Evolutionary conservation across 2,797 vertebrate genomes (phyloP).

Genomic region (Phalanger gymnotis): DNA sequence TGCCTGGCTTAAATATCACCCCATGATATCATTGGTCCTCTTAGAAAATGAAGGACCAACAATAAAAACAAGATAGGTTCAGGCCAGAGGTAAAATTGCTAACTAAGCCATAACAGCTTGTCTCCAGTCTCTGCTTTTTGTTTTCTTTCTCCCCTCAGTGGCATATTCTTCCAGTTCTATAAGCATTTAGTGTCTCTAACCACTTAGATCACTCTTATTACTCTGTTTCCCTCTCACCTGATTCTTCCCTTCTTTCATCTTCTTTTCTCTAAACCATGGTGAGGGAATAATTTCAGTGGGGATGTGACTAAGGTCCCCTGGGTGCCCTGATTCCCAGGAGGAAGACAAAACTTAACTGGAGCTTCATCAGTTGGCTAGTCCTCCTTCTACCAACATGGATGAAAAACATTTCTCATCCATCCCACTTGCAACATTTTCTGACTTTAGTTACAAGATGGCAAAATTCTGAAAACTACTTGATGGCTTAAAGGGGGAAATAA

Average conservation of each 20-base stretch:
- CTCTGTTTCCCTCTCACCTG: neutral
- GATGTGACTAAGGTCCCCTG: neutral
- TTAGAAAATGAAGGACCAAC: neutral
- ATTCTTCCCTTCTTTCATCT: neutral
- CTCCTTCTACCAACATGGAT: neutral
- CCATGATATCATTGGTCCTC: neutral
- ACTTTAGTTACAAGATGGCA: neutral
- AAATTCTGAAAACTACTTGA: neutral
- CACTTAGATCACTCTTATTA: neutral
- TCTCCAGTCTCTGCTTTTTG: too few relatives aligned
- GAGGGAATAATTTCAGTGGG: neutral
- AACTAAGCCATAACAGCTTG: neutral
- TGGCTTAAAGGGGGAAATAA: neutral
- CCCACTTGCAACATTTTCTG: neutral
- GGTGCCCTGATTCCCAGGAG: neutral
- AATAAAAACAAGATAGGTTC: neutral
- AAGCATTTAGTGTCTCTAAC: neutral
- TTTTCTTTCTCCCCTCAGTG: neutral
- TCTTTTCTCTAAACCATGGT: neutral
- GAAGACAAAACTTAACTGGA: neutral
- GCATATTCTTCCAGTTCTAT: neutral
- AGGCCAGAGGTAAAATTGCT: neutral
- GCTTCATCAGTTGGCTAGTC: neutral
- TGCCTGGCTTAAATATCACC: neutral
- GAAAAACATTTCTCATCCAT: neutral